Percentiles rank a stretch among this genome's conserved stretches.
phyloP scores from a whole-genome alignment of 2,113 vertebrate species.

The Paramisgurnus dabryanus region DNA sequence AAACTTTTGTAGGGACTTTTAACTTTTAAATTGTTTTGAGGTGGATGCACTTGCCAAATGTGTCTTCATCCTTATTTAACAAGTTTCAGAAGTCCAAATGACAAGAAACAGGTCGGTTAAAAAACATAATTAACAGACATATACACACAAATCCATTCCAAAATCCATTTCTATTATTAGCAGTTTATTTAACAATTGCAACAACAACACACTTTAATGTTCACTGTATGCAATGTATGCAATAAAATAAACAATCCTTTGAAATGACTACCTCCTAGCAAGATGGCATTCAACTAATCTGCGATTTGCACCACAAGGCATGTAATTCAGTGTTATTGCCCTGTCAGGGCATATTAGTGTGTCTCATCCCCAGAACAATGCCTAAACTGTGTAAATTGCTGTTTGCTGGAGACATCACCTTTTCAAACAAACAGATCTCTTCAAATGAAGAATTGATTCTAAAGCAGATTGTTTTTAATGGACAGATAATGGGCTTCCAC shows the following conservation, averaged over 20 bases:
- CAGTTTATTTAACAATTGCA: neutral
- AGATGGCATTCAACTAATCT: conserved; percentile 10
- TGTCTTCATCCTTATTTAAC: neutral
- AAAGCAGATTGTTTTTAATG: conserved; percentile 50
- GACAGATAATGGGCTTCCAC: conserved; percentile 45
- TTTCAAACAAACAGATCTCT: conserved; percentile 26
- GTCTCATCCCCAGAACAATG: conserved; percentile 27
- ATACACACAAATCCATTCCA: neutral
- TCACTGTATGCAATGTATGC: neutral
- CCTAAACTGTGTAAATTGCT: conserved; percentile 43
- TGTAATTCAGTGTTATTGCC: conserved; percentile 37
- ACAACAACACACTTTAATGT: neutral
- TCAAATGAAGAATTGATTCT: conserved; percentile 46
- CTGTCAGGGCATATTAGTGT: conserved; percentile 37
- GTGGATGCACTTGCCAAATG: neutral
- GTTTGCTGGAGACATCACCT: conserved; percentile 33
- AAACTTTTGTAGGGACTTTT: too few relatives aligned
- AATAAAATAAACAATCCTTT: conserved; percentile 1
- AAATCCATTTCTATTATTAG: neutral
- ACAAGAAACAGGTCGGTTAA: neutral
- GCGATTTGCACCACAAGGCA: conserved; percentile 19
- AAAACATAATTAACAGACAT: neutral
- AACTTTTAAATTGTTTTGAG: neutral
- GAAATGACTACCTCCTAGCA: conserved; percentile 1
- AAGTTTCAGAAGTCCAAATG: neutral